Percentiles rank a stretch among this genome's conserved stretches.
Conservation (phyloP, 2,797 vertebrate species). For the Hozukius guyotensis region DNA sequence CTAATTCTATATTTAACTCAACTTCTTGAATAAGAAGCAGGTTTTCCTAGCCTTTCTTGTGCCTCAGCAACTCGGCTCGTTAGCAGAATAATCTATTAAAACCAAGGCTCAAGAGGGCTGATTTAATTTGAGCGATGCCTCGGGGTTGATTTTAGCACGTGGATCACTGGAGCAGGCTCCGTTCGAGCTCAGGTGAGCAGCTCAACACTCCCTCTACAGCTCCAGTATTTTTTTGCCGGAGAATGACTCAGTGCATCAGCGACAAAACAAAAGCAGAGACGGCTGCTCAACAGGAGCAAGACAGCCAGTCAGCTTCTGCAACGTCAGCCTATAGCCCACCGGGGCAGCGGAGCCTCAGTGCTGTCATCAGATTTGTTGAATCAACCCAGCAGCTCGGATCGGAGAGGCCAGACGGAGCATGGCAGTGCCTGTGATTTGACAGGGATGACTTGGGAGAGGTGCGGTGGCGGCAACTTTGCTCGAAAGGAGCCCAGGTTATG, state of each 20-base stretch:
- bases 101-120: constrained; percentile 12
- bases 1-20: neutral
- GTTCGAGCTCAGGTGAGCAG: constrained; percentile 50
- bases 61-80: constrained; percentile 10
- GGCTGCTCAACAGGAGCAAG: constrained; percentile 31
- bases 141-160: neutral
- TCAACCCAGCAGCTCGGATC: constrained; percentile 41
- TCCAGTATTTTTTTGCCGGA: neutral
- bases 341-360: constrained; percentile 31
- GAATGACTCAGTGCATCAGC: constrained; percentile 68
- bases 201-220: neutral
- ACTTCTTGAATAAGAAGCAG: neutral
- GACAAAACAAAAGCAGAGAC: constrained; percentile 51
- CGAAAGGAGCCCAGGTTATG: neutral
- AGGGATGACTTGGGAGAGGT: neutral
- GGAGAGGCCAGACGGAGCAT: constrained; percentile 32
- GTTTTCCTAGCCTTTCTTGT: constrained; percentile 3
- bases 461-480: neutral
- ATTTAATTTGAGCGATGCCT: constrained; percentile 38
- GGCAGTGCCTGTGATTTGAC: constrained; percentile 23
- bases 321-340: constrained; percentile 57
- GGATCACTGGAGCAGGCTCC: constrained; percentile 8
- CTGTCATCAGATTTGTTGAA: constrained; percentile 65
- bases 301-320: constrained; percentile 65
- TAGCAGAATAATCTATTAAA: constrained; percentile 45